Evolutionary conservation across 2,888 invertebrate species (phyloP), one percentile per base, ranked within the genome.

Genomic region (Hyposoter didymator): DNA sequence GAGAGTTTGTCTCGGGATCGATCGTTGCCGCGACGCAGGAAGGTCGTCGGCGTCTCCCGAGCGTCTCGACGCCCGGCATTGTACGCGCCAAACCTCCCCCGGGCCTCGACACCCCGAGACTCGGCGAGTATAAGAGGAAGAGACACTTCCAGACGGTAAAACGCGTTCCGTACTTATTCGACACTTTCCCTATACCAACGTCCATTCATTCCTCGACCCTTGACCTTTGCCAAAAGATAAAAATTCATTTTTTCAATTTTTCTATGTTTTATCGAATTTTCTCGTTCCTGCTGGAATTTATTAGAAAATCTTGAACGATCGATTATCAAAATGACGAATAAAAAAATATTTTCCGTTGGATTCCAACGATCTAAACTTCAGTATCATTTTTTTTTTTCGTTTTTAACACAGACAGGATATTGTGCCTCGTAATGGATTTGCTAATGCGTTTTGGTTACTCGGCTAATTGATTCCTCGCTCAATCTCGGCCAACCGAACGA

Each of bases 21-120:
- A 85, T 85, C 84, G 84, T 64, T 72, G 73, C 67, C 35, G 81
- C 32, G 59, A 62, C 62, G 43, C 66, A 74, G 78, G 82, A 88
- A 88, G 88, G 88, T 88, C 88, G 88, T 88, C 87, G 88, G 85
- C 88, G 89, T 89, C 88, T 89, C 89, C 84, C 88, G 84, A 86
- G 82, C 87, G 89, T 88, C 89, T 89, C 89, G 89, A 88, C 88
- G 85, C 85, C 84, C 74, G 88, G 87, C 87, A 87, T 88, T 87
- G 87, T 89, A 82, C 87, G 86, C 88, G 74, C 70, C 76, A 55
- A 82, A 82, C 72, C 69, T 59, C 70, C 74, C 74, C 72, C 69
- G 67, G 64, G 73, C 72, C 35, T 59, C 70, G 22, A 35, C 67
- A 74, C 67, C 66, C 72, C 47, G 74, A 59, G 78, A 35, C 35